Evolutionary conservation across 2,797 vertebrate species (phyloP).

Genomic region (Dromococcyx pavoninus): DNA sequence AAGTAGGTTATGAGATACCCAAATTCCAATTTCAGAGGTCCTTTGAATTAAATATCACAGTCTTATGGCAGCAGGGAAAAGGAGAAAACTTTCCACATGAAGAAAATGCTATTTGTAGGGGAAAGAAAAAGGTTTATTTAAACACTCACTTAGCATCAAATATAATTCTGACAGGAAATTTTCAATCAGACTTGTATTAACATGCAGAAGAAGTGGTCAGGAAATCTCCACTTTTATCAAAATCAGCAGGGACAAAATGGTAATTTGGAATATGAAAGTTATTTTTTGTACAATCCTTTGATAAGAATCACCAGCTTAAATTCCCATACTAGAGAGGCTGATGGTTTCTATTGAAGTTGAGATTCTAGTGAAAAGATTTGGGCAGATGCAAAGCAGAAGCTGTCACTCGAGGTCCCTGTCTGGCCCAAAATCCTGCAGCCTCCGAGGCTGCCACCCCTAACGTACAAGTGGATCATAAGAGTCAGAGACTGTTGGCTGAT

Average conservation of each 20-base stretch:
- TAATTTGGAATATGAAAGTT: not conserved
- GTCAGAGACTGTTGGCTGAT: not conserved
- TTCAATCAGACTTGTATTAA: not conserved
- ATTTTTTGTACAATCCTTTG: not conserved
- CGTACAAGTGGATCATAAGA: not conserved
- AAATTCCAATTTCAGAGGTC: not conserved
- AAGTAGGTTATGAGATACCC: not conserved
- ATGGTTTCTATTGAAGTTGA: not conserved
- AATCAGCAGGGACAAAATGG: not conserved
- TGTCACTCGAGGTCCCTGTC: not conserved
- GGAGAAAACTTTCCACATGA: accelerated
- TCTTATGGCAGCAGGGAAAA: accelerated
- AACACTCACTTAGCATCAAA: not conserved
- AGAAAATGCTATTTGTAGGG: not conserved
- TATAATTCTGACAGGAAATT: not conserved
- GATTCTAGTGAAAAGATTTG: not conserved
- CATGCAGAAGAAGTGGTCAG: not conserved
- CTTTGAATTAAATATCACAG: not conserved
- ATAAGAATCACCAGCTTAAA: not conserved
- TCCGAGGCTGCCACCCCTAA: not conserved
- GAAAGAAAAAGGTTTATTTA: not conserved
- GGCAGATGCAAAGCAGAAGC: not conserved
- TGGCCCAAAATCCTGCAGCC: not conserved
- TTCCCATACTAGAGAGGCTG: not conserved
- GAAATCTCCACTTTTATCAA: not conserved